phyloP scores from a whole-genome alignment of 2,113 vertebrate species.

The Myiagra hebetior region DNA sequence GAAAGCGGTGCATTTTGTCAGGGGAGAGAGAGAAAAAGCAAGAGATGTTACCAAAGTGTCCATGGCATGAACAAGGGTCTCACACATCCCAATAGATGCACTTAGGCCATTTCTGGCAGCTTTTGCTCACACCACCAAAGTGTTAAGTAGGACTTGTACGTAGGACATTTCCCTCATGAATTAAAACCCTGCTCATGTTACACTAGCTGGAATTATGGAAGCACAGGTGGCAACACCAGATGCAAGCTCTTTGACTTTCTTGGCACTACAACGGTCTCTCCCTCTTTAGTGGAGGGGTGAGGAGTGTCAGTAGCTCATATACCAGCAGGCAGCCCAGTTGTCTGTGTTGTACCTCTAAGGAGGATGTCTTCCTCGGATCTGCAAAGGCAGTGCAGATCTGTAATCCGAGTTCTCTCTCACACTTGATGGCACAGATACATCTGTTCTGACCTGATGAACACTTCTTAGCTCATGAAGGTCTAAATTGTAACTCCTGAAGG shows the following conservation, averaged over 20 bases:
- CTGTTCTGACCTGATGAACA: not conserved
- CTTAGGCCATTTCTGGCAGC: not conserved
- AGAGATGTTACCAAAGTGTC: not conserved
- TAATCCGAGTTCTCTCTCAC: fast-evolving
- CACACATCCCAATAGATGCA: not conserved
- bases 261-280: not conserved
- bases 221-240: not conserved
- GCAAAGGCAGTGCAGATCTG: not conserved
- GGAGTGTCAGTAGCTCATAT: not conserved
- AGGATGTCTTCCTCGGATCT: not conserved
- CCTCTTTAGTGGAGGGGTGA: not conserved
- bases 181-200: not conserved
- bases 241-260: not conserved
- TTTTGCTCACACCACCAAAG: not conserved
- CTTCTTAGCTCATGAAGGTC: not conserved
- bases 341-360: not conserved
- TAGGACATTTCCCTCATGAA: not conserved
- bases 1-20: not conserved
- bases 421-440: not conserved
- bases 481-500: not conserved
- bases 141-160: not conserved
- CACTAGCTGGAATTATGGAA: not conserved
- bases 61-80: fast-evolving
- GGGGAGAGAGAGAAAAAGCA: not conserved
- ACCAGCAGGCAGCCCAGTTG: not conserved